Evolutionary conservation across 2,113 vertebrate genomes (phyloP).

Genomic region (Serinus canaria): DNA sequence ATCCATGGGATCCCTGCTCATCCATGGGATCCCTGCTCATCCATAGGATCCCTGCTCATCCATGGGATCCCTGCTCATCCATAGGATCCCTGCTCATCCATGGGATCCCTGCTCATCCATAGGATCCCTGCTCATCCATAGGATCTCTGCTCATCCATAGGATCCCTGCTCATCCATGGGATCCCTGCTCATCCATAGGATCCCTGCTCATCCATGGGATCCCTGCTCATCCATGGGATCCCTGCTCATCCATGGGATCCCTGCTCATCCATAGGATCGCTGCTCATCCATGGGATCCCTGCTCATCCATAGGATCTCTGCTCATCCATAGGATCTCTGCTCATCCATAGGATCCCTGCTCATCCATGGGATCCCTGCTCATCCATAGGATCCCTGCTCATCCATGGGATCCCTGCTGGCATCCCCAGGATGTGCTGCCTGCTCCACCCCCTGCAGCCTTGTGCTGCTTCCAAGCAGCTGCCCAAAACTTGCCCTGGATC

Average conservation of each 20-base stretch:
- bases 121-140: background rate
- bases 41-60: background rate
- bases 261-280: background rate
- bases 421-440: background rate
- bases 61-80: background rate
- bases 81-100: background rate
- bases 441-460: rapidly evolving
- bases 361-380: background rate
- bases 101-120: no score
- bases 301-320: background rate
- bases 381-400: background rate
- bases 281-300: background rate
- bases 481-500: background rate
- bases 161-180: no score
- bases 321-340: background rate
- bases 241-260: background rate
- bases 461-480: background rate
- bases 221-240: background rate
- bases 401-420: background rate
- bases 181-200: background rate
- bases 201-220: background rate
- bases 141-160: background rate
- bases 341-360: background rate
- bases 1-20: background rate
- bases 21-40: background rate